These are phyloP conservation scores for Prosopocoilus inquinatus DNA, from an alignment of 2,888 invertebrate genomes.

Conservation along the genomic window DNA sequence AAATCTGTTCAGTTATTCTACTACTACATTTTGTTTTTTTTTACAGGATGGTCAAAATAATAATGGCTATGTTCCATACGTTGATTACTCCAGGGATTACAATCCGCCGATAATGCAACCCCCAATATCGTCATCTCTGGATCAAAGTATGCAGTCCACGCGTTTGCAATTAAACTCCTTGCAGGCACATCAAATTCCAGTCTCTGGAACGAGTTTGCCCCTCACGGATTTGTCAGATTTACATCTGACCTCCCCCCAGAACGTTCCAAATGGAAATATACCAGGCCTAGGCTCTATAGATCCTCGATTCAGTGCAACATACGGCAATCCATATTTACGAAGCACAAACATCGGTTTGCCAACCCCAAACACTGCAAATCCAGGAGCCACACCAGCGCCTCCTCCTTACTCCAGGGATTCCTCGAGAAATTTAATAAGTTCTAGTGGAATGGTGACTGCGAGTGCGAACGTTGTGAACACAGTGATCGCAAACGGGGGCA, in stretches of 20 bases:
- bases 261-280: conserved; percentile 44
- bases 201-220: conserved; percentile 41
- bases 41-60: conserved; percentile 75
- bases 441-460: conserved; percentile 44
- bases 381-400: conserved; percentile 77
- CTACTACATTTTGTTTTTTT: neutral
- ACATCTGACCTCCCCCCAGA: conserved; percentile 38
- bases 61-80: conserved; percentile 85
- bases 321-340: conserved; percentile 85
- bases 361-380: conserved; percentile 67
- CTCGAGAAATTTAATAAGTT: conserved; percentile 39
- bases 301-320: conserved; percentile 84
- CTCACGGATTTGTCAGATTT: conserved; percentile 46
- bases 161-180: conserved; percentile 49
- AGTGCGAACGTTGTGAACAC: conserved; percentile 48
- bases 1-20: too few relatives aligned
- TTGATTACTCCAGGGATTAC: conserved; percentile 85
- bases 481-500: conserved; percentile 53
- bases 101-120: conserved; percentile 72
- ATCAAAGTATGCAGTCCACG: conserved; percentile 50
- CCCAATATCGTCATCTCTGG: conserved; percentile 58
- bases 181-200: conserved; percentile 42
- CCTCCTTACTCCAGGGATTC: conserved; percentile 63
- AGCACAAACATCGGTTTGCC: conserved; percentile 63
- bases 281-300: conserved; percentile 57